Evolutionary conservation across 2,888 invertebrate species (phyloP).

Genomic region (Stenchaetothrips biformis): DNA sequence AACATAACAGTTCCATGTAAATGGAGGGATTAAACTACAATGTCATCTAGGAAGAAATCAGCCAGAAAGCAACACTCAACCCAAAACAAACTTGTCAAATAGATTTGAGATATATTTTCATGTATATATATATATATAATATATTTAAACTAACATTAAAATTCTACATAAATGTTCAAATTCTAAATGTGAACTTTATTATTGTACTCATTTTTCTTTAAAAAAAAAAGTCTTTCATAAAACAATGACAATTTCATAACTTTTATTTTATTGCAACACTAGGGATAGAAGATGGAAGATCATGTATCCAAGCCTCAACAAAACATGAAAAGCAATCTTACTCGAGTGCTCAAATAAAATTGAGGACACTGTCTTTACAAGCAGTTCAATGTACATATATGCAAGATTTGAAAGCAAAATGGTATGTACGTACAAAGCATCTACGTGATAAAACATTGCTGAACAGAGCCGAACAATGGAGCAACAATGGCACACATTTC

Average conservation of each 20-base stretch:
- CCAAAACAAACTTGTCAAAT: conserved; percentile 20
- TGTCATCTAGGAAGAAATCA: conserved; percentile 17
- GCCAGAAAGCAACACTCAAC: neutral
- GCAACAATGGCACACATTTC: conserved; percentile 10
- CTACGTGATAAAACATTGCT: conserved; percentile 22
- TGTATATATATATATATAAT: neutral
- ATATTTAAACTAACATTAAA: neutral
- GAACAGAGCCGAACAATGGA: conserved; percentile 9
- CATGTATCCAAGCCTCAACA: neutral
- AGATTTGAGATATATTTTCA: conserved; percentile 1
- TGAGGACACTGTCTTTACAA: neutral
- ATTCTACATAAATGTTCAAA: neutral
- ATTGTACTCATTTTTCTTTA: neutral
- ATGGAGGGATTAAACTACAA: conserved; percentile 7
- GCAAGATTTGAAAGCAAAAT: conserved; percentile 5
- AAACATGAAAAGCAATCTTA: neutral
- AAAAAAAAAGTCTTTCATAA: conserved; percentile 12
- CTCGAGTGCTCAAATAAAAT: neutral
- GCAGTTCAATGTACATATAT: neutral
- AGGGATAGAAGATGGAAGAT: neutral
- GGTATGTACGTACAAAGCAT: conserved; percentile 18
- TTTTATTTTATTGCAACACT: conserved; percentile 1
- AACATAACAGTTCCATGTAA: neutral
- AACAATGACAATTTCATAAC: neutral
- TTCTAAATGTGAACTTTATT: conserved; percentile 16